Percentiles rank a stretch among this genome's conserved stretches.
These are phyloP conservation scores for Nomada hirtipes DNA, from an alignment of 2,888 invertebrate species.

Conservation along the genomic window DNA sequence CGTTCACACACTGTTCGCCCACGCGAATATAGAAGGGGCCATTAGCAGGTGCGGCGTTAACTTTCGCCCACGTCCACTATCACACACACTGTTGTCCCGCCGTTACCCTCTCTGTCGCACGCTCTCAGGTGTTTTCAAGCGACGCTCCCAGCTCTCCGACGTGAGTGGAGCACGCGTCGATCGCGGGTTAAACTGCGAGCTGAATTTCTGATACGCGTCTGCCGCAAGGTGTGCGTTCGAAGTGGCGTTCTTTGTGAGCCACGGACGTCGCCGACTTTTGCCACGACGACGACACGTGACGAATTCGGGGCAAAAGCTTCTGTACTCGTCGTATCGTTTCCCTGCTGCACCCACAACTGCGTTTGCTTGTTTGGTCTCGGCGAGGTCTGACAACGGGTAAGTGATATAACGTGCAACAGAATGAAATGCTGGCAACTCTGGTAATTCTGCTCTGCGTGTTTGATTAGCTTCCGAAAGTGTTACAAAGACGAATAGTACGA, in stretches of 20 bases:
- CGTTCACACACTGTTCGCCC: slow-evolving; percentile 1
- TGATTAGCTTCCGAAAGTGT: no score
- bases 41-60: slow-evolving; percentile 49
- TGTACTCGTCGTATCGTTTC: slow-evolving; percentile 2
- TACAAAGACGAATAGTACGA: background rate
- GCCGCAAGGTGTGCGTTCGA: slow-evolving; percentile 1
- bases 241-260: slow-evolving; percentile 16
- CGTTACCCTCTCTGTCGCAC: background rate
- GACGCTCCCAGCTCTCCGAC: background rate
- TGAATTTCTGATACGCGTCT: slow-evolving; percentile 40
- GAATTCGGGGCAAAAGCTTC: slow-evolving; percentile 26
- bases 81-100: background rate
- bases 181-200: slow-evolving; percentile 36
- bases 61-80: slow-evolving; percentile 29
- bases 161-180: slow-evolving; percentile 14
- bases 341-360: background rate
- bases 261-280: slow-evolving; percentile 8
- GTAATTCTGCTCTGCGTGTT: background rate
- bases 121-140: slow-evolving; percentile 25
- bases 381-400: background rate
- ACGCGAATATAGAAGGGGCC: slow-evolving; percentile 35
- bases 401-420: background rate
- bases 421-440: background rate
- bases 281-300: slow-evolving; percentile 22
- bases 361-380: slow-evolving; percentile 1